phyloP scores from a whole-genome alignment of 2,113 vertebrate species.

The Syngnathus scovelli region DNA sequence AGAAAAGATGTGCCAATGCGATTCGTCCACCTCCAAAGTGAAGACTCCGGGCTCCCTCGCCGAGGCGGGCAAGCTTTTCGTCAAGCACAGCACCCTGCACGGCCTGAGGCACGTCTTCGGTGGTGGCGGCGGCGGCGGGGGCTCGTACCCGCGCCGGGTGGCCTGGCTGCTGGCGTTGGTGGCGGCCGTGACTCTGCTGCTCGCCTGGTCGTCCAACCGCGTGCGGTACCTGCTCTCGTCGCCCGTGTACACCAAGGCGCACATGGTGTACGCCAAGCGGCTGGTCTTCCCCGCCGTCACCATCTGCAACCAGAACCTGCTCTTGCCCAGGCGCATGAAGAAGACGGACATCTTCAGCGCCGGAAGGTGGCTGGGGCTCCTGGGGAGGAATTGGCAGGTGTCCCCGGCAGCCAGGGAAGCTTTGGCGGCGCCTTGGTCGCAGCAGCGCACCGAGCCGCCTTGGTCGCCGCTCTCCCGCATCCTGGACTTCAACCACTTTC shows the following conservation, averaged over 20 bases:
- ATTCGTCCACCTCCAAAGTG: constrained; percentile 49
- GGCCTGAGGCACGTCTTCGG: constrained; percentile 74
- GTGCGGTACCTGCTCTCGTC: constrained; percentile 76
- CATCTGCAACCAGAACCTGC: constrained; percentile 77
- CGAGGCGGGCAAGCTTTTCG: constrained; percentile 69
- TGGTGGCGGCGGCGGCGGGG: constrained; percentile 15
- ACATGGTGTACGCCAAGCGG: constrained; percentile 76
- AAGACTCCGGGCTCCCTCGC: constrained; percentile 55
- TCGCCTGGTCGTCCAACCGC: constrained; percentile 77
- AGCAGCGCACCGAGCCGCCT: constrained; percentile 44
- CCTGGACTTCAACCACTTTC: constrained; percentile 77
- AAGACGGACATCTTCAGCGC: constrained; percentile 76
- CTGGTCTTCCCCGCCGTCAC: constrained; percentile 79
- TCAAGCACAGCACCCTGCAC: constrained; percentile 73
- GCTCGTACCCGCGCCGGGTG: constrained; percentile 72
- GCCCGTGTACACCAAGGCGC: constrained; percentile 75
- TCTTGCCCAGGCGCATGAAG: constrained; percentile 74
- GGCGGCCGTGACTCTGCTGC: constrained; percentile 68
- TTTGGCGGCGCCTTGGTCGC: constrained; percentile 40
- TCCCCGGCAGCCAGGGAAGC: constrained; percentile 65
- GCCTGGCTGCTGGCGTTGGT: constrained; percentile 75
- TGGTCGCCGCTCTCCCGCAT: constrained; percentile 74
- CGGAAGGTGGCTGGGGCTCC: constrained; percentile 75
- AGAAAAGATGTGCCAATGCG: constrained; percentile 66
- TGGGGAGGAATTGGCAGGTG: constrained; percentile 72